A percentile compares a stretch with the other conserved stretches of the same genome.
Evolutionary conservation across 2,113 vertebrate species (phyloP).

Genomic region (Struthidea cinerea): DNA sequence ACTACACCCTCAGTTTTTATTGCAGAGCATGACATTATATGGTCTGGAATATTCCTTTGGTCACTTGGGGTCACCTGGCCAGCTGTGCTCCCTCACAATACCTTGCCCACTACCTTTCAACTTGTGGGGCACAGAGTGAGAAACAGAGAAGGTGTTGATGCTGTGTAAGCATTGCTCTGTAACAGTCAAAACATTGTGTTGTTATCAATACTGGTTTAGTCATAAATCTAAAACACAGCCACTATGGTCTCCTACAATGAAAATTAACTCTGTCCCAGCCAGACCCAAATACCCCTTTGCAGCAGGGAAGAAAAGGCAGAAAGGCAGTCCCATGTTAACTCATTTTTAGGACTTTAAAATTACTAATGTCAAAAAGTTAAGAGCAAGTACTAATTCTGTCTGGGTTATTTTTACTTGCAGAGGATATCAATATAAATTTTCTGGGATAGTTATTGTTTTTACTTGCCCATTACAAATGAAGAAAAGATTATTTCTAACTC

Average conservation of each 20-base stretch:
- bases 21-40: accelerated
- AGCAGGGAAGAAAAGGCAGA: neutral
- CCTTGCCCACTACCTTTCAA: neutral
- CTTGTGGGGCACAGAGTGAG: neutral
- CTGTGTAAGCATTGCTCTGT: neutral
- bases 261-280: neutral
- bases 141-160: neutral
- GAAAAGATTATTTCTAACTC: neutral
- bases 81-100: neutral
- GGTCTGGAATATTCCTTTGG: neutral
- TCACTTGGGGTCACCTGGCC: neutral
- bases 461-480: neutral
- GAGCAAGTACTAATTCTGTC: neutral
- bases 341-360: neutral
- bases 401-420: neutral
- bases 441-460: neutral
- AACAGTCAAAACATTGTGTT: neutral
- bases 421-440: neutral
- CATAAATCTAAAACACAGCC: neutral
- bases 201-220: neutral
- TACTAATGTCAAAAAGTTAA: neutral
- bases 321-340: neutral
- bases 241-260: neutral
- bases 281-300: neutral
- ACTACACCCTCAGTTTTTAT: neutral